A percentile compares a stretch with the other conserved stretches of the same genome.
Conservation (phyloP, 1,140 invertebrate species). For the Drosophila setifemur region DNA sequence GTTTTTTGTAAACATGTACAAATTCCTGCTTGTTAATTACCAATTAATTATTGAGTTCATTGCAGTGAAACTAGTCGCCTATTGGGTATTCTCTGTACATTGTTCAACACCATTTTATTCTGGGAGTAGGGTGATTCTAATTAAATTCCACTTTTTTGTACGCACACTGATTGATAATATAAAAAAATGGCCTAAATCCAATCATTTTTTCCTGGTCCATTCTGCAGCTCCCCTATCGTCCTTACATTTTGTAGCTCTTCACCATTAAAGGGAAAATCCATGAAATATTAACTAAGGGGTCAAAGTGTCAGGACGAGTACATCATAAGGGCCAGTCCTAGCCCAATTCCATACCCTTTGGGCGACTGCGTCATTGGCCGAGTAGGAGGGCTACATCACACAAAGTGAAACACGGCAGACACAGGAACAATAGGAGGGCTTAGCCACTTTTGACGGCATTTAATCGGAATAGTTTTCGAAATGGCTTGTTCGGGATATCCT, state of each 20-base stretch:
- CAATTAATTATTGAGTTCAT: too few relatives aligned
- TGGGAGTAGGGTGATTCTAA: too few relatives aligned
- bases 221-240: constrained; percentile 3
- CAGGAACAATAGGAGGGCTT: constrained; percentile 20
- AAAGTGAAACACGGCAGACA: constrained; percentile 27
- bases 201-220: constrained; percentile 13
- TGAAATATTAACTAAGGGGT: constrained; percentile 49
- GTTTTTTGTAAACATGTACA: too few relatives aligned
- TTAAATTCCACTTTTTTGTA: constrained; percentile 21
- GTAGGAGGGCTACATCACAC: background rate
- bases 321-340: constrained; percentile 36
- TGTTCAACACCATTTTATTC: too few relatives aligned
- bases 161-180: background rate
- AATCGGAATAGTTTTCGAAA: constrained; percentile 12
- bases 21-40: too few relatives aligned
- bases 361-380: constrained; percentile 25
- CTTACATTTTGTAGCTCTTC: background rate
- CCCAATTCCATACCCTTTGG: constrained; percentile 1
- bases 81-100: background rate
- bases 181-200: constrained; percentile 12
- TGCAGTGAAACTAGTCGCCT: too few relatives aligned
- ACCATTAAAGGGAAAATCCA: constrained; percentile 19
- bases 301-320: constrained; percentile 20
- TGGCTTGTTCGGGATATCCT: background rate
- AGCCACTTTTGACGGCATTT: constrained; percentile 9